Percentiles rank a stretch among this genome's conserved stretches.
Conservation (phyloP, 2,797 vertebrate genomes). For the Melanogrammus aeglefinus region DNA sequence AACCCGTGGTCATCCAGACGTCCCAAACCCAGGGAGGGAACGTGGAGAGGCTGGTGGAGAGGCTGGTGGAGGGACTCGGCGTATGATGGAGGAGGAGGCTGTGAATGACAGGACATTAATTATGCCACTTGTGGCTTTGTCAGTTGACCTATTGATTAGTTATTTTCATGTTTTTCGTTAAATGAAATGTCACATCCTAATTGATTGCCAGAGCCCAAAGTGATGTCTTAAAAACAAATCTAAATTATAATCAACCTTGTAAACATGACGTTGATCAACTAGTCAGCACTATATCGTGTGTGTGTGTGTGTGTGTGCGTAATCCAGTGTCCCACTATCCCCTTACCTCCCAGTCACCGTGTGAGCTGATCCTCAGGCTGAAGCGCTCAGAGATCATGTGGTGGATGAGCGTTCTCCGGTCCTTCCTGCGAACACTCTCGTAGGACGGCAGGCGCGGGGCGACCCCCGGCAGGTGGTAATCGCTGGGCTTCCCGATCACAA, state of each 20-base stretch:
- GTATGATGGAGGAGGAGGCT: constrained; percentile 73
- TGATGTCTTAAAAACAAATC: too few species aligned
- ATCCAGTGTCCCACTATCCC: too few species aligned
- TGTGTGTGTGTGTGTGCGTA: not conserved
- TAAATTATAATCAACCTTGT: too few species aligned
- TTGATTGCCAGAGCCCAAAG: too few species aligned
- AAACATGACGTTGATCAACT: too few species aligned
- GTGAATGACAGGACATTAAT: not conserved
- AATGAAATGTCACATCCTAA: too few species aligned
- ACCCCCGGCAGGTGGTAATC: constrained; percentile 59
- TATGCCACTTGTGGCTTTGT: not conserved
- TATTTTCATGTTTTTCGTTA: too few species aligned
- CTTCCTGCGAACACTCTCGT: constrained; percentile 67
- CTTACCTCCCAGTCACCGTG: constrained; percentile 42
- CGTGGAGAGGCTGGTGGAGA: constrained; percentile 48
- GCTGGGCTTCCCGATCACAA: constrained; percentile 57
- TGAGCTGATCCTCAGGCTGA: constrained; percentile 43
- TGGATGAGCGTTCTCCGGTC: constrained; percentile 70
- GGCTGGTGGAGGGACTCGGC: constrained; percentile 66
- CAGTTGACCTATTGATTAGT: not conserved
- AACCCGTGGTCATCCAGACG: constrained; percentile 21
- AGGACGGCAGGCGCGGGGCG: constrained; percentile 61
- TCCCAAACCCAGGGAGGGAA: constrained; percentile 26
- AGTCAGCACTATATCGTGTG: not conserved
- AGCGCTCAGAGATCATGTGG: constrained; percentile 58